A percentile compares a stretch with the other conserved stretches of the same genome.
phyloP scores from a whole-genome alignment of 2,888 invertebrate species.

The Aleiodes leptofemur region DNA sequence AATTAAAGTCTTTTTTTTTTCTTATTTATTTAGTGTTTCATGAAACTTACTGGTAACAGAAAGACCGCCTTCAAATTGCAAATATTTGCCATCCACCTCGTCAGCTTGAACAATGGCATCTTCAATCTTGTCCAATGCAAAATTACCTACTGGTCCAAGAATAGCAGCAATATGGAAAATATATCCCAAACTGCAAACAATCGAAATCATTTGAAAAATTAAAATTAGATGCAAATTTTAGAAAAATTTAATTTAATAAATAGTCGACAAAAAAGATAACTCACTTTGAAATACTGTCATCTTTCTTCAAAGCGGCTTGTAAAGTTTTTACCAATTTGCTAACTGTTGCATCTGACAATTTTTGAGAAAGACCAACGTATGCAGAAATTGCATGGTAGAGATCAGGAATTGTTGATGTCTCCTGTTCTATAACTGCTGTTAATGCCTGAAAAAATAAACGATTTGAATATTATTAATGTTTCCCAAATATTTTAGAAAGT shows the following conservation, averaged over 20 bases:
- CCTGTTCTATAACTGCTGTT: conserved; percentile 80
- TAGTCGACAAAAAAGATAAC: conserved; percentile 51
- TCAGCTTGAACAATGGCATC: conserved; percentile 97
- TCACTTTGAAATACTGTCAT: conserved; percentile 86
- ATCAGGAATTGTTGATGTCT: conserved; percentile 82
- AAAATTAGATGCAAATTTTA: not conserved
- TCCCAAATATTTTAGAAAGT: not conserved
- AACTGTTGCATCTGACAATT: conserved; percentile 78
- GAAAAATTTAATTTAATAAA: not conserved
- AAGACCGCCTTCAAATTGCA: conserved; percentile 95
- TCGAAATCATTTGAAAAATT: not conserved
- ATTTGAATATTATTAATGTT: conserved; percentile 6
- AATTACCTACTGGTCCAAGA: conserved; percentile 82
- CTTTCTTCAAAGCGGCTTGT: conserved; percentile 87
- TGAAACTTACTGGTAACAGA: conserved; percentile 80
- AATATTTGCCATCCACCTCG: conserved; percentile 91
- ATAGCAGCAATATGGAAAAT: conserved; percentile 89
- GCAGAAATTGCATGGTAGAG: conserved; percentile 86
- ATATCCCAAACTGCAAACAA: conserved; percentile 83
- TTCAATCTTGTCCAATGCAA: conserved; percentile 87
- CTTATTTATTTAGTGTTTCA: conserved; percentile 8
- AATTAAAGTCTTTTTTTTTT: conserved; percentile 17
- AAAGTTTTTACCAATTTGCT: conserved; percentile 84
- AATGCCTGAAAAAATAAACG: conserved; percentile 65
- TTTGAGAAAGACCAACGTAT: conserved; percentile 82